These are phyloP conservation scores for Grallaria varia DNA, from an alignment of 2,113 vertebrate species.

Conservation along the genomic window DNA sequence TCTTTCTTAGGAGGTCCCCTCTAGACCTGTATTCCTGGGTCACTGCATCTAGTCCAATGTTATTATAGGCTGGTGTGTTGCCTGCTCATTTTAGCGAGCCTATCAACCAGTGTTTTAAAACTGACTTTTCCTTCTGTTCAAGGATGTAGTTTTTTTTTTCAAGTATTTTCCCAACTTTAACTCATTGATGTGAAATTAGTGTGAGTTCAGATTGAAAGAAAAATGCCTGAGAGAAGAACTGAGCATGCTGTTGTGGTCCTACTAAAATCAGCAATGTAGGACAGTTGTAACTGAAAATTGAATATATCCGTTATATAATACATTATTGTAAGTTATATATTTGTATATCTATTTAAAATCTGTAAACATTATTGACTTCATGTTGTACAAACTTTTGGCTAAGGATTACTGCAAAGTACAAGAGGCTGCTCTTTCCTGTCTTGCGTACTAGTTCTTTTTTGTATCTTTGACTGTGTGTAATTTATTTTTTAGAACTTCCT, in stretches of 20 bases:
- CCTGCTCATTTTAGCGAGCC: background rate
- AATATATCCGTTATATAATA: background rate
- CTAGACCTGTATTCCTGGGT: background rate
- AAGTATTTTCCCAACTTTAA: background rate
- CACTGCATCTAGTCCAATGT: background rate
- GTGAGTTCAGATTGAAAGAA: background rate
- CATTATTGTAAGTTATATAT: background rate
- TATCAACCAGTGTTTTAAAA: background rate
- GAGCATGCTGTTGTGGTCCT: background rate
- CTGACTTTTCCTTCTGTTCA: background rate
- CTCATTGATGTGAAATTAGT: background rate
- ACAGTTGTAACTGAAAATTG: background rate
- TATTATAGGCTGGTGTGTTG: background rate
- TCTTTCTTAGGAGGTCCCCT: background rate
- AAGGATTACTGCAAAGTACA: background rate
- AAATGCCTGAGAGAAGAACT: background rate
- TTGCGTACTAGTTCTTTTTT: background rate
- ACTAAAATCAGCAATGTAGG: background rate
- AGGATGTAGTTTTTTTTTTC: background rate
- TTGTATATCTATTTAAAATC: background rate
- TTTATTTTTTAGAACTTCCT: background rate
- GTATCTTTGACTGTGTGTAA: background rate
- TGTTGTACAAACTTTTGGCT: background rate
- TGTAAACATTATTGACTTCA: background rate
- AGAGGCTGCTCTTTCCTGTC: background rate